Evolutionary conservation across 2,888 invertebrate genomes (phyloP).

Genomic region (Leptogaster cylindrica): DNA sequence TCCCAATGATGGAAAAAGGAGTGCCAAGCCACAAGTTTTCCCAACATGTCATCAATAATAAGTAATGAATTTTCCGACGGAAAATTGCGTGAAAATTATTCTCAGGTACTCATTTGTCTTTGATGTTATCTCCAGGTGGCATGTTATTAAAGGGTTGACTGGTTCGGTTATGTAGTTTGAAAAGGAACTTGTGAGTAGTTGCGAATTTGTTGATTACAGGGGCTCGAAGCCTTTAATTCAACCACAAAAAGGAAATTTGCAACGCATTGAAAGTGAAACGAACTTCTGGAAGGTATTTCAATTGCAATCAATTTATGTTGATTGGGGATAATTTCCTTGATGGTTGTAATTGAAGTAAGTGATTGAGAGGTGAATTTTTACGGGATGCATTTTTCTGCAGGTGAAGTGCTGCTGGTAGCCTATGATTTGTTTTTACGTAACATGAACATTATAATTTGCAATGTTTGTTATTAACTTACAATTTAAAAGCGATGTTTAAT

Average conservation of each 20-base stretch:
- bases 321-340: background rate
- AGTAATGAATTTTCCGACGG: background rate
- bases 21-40: constrained; percentile 5
- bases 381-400: no score
- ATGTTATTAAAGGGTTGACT: constrained; percentile 19
- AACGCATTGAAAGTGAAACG: background rate
- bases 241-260: background rate
- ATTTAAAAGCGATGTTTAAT: no score
- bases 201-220: constrained; percentile 23
- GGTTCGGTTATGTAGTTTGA: background rate
- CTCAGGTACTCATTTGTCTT: constrained; percentile 11
- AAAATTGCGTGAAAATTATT: constrained; percentile 27
- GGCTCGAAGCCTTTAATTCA: constrained; percentile 10
- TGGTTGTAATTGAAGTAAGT: no score
- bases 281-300: no score
- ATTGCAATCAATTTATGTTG: no score
- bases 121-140: constrained; percentile 9
- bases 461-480: no score
- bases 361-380: no score
- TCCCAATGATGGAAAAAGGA: background rate
- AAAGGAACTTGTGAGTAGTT: constrained; percentile 18
- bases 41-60: constrained; percentile 18
- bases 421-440: no score
- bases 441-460: no score
- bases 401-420: no score